These are phyloP conservation scores for Meandrina meandrites DNA, from an alignment of 92 coral and sea anemone genomes.

Conservation along the genomic window DNA sequence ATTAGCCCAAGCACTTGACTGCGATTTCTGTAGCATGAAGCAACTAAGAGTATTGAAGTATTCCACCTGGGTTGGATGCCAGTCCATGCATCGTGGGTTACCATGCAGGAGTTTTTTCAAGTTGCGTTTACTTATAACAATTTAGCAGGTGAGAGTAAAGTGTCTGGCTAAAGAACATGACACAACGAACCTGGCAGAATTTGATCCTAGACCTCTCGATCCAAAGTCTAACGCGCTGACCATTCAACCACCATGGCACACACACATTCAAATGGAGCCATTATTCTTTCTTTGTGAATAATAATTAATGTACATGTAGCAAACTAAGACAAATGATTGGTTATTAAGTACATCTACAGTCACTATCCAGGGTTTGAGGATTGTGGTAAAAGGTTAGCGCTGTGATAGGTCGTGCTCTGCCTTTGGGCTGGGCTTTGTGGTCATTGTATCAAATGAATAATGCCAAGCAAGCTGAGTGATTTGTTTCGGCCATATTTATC, in stretches of 20 bases:
- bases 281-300: not conserved
- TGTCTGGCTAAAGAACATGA: not conserved
- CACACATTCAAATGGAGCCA: not conserved
- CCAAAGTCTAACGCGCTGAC: not conserved
- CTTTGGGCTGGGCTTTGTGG: not conserved
- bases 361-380: not conserved
- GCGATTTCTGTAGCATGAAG: not conserved
- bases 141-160: not conserved
- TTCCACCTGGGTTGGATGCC: not conserved
- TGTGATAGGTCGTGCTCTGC: not conserved
- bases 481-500: not conserved
- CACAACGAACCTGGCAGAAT: not conserved
- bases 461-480: not conserved
- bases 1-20: not conserved
- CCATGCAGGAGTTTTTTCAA: not conserved
- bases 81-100: not conserved
- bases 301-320: not conserved
- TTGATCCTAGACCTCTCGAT: not conserved
- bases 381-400: not conserved
- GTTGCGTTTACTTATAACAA: not conserved
- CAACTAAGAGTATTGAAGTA: not conserved
- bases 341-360: not conserved
- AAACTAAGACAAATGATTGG: not conserved
- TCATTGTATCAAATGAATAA: not conserved
- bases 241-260: not conserved